Percentiles rank a stretch among this genome's conserved stretches.
These are phyloP conservation scores for Macaca mulatta DNA, from an alignment of 2,113 vertebrate species.

Conservation along the genomic window DNA sequence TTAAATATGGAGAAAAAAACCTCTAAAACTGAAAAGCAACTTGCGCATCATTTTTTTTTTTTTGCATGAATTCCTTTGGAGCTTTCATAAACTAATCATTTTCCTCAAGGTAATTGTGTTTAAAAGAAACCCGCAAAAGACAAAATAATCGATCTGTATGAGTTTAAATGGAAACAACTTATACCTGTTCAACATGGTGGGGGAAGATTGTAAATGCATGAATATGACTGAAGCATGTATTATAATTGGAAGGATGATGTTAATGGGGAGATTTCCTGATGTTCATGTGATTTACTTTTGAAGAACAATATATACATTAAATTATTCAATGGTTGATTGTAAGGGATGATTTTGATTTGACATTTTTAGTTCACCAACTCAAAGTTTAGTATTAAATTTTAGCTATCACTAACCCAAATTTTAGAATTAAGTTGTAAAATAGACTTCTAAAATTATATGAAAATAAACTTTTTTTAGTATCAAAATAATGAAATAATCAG, in stretches of 20 bases:
- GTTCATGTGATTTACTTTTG: not conserved
- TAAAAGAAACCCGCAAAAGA: constrained; percentile 37
- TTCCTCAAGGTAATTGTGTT: constrained; percentile 50
- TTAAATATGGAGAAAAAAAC: constrained; percentile 49
- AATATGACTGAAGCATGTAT: constrained; percentile 23
- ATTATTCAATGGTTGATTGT: not conserved
- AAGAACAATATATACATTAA: not conserved
- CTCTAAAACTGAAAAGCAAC: constrained; percentile 67
- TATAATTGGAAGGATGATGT: not conserved
- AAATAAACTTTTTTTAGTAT: constrained; percentile 31
- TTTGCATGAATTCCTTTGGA: constrained; percentile 55
- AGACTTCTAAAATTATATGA: constrained; percentile 5
- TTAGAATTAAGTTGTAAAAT: constrained; percentile 30
- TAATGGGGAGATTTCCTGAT: not conserved
- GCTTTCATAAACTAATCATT: constrained; percentile 66
- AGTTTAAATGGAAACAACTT: constrained; percentile 10
- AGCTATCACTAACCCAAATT: constrained; percentile 12
- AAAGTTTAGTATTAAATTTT: constrained; percentile 50
- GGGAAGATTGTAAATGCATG: not conserved
- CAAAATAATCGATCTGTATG: constrained; percentile 36
- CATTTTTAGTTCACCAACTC: constrained; percentile 22
- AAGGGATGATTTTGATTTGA: not conserved
- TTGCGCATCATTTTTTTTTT: not conserved
- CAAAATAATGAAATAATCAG: not conserved
- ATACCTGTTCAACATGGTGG: not conserved